Percentiles rank a stretch among this genome's conserved stretches.
phyloP scores from a whole-genome alignment of 2,797 vertebrate species.

The Pangasius djambal region DNA sequence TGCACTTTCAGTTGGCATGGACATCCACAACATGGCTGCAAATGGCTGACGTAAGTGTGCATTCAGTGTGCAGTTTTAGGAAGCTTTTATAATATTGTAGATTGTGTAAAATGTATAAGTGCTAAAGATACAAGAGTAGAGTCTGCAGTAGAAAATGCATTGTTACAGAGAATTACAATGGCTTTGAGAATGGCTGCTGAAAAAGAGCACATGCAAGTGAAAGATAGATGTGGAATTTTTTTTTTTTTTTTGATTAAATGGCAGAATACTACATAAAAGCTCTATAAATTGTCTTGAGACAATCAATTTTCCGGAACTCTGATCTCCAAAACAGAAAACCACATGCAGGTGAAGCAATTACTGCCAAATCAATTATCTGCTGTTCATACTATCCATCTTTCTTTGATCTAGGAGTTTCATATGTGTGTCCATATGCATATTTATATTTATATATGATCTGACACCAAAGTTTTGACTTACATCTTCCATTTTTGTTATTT shows the following conservation, averaged over 20 bases:
- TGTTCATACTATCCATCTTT: background rate
- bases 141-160: background rate
- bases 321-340: slow-evolving; percentile 23
- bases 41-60: background rate
- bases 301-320: slow-evolving; percentile 26
- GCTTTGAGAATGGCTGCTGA: background rate
- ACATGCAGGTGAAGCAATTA: background rate
- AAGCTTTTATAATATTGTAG: background rate
- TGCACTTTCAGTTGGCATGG: background rate
- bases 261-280: slow-evolving; percentile 7
- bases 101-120: background rate
- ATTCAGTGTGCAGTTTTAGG: background rate
- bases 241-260: background rate
- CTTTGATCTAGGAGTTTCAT: background rate
- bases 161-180: background rate
- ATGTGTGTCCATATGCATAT: background rate
- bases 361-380: background rate
- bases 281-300: background rate
- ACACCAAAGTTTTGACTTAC: background rate
- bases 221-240: background rate
- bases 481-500: background rate
- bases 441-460: background rate
- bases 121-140: background rate
- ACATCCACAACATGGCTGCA: background rate
- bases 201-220: slow-evolving; percentile 14